These are phyloP conservation scores for Drosophila helvetica DNA, from an alignment of 2,888 invertebrate species.

Conservation along the genomic window DNA sequence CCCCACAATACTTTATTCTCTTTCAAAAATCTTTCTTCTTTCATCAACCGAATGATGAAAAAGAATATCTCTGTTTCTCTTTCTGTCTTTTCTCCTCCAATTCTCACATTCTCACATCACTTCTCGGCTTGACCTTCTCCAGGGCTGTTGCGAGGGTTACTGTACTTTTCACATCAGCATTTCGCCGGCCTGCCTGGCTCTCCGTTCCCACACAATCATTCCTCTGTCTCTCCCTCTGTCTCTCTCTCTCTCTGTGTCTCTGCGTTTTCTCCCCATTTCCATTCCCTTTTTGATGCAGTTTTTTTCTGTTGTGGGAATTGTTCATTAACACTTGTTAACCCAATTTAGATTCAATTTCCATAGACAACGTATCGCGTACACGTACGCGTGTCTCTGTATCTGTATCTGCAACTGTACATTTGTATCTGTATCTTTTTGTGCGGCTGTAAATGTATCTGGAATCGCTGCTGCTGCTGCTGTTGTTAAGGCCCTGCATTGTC, in stretches of 20 bases:
- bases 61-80: neutral
- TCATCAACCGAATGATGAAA: too few relatives aligned
- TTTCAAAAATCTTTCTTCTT: neutral
- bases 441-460: conserved; percentile 15
- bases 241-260: neutral
- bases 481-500: conserved; percentile 66
- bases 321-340: conserved; percentile 81
- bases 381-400: conserved; percentile 8
- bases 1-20: neutral
- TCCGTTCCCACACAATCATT: neutral
- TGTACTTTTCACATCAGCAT: neutral
- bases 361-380: conserved; percentile 44
- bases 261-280: conserved; percentile 1
- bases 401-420: conserved; percentile 23
- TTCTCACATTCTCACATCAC: neutral
- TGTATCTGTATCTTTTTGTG: conserved; percentile 17
- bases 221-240: neutral
- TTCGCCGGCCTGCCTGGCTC: neutral
- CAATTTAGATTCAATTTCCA: conserved; percentile 80
- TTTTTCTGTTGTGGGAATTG: conserved; percentile 52
- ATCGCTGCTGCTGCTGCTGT: neutral
- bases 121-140: neutral
- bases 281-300: conserved; percentile 38
- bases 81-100: neutral
- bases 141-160: neutral